Evolutionary conservation across 2,888 invertebrate genomes (phyloP).

Genomic region (Chloroclysta siterata): DNA sequence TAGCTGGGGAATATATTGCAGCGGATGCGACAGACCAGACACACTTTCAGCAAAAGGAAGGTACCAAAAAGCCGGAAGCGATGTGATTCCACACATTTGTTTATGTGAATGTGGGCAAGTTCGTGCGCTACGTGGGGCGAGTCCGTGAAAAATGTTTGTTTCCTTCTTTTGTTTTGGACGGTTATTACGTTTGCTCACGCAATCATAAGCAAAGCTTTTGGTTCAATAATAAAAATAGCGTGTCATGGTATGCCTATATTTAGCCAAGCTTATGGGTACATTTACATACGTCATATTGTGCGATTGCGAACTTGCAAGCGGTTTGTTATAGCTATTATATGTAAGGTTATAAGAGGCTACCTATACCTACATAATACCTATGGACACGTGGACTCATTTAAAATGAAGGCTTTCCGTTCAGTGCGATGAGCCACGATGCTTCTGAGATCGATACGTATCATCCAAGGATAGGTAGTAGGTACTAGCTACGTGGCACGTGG

Average conservation of each 20-base stretch:
- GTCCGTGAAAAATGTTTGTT: conserved; percentile 41
- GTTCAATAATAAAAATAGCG: conserved; percentile 33
- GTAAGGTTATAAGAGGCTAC: no score
- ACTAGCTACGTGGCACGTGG: conserved; percentile 3
- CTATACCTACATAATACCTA: no score
- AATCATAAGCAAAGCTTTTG: conserved; percentile 30
- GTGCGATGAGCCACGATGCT: no score
- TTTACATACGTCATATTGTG: background rate
- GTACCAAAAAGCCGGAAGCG: conserved; percentile 24
- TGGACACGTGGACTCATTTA: background rate
- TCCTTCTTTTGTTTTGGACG: conserved; percentile 37
- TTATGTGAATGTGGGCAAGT: conserved; percentile 31
- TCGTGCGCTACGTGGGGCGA: conserved; percentile 35
- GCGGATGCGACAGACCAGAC: conserved; percentile 7
- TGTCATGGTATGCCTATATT: conserved; percentile 24
- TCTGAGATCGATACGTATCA: conserved; percentile 33
- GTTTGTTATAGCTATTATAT: background rate
- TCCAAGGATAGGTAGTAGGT: conserved; percentile 15
- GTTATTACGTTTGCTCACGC: conserved; percentile 40
- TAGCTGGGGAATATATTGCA: conserved; percentile 2
- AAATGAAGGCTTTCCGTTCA: conserved; percentile 28
- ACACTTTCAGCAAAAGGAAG: conserved; percentile 16
- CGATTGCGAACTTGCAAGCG: background rate
- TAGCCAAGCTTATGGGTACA: background rate
- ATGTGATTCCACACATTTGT: conserved; percentile 36